These are phyloP conservation scores for Pituophis catenifer DNA, from an alignment of 2,113 vertebrate species.

Conservation along the genomic window DNA sequence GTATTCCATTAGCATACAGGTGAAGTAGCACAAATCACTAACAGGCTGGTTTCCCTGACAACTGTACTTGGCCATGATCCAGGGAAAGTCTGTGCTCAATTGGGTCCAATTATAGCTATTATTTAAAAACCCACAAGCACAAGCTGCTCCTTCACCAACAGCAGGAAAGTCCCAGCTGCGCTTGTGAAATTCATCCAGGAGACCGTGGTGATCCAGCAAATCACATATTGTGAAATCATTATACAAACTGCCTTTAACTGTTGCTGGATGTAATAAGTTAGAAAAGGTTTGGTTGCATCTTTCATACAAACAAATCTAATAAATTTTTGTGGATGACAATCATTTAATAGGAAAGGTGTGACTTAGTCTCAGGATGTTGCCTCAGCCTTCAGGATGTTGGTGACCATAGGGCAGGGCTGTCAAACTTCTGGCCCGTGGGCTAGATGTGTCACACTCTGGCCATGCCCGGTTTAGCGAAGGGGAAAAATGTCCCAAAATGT, in stretches of 20 bases:
- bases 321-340: neutral
- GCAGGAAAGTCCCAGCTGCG: slow-evolving; percentile 1
- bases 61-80: slow-evolving; percentile 16
- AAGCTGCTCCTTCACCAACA: slow-evolving; percentile 1
- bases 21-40: neutral
- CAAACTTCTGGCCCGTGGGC: no score
- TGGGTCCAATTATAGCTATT: slow-evolving; percentile 28
- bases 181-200: neutral
- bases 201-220: neutral
- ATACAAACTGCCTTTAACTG: neutral
- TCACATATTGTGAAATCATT: neutral
- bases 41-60: neutral
- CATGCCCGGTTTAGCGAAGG: no score
- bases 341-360: neutral
- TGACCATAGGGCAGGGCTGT: neutral
- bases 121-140: neutral
- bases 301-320: neutral
- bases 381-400: neutral
- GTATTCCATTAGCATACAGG: neutral
- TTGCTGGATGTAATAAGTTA: neutral
- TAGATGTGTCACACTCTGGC: no score
- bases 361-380: neutral
- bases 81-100: slow-evolving; percentile 15
- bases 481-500: no score
- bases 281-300: neutral